phyloP scores from a whole-genome alignment of 2,797 vertebrate species.

The Echeneis naucrates region DNA sequence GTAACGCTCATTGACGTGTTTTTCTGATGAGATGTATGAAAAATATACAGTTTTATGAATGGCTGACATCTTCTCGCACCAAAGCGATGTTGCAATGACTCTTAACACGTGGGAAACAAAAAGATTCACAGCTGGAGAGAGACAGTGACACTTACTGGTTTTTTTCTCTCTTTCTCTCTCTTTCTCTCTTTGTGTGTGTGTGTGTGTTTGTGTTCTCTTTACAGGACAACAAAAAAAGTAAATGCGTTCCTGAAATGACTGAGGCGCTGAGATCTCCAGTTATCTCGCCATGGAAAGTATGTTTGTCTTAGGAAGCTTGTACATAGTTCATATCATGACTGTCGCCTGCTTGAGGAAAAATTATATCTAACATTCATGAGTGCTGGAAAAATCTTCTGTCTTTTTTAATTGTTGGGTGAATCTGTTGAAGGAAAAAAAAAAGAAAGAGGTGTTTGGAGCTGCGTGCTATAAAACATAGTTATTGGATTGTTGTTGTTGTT shows the following conservation, averaged over 20 bases:
- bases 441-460: conserved; percentile 51
- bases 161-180: too few species aligned
- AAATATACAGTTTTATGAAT: conserved; percentile 23
- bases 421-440: conserved; percentile 42
- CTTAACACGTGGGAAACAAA: conserved; percentile 29
- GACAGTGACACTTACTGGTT: conserved; percentile 16
- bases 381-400: conserved; percentile 60
- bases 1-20: conserved; percentile 1
- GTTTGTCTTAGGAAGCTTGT: conserved; percentile 56
- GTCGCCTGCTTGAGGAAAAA: conserved; percentile 62
- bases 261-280: conserved; percentile 57
- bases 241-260: conserved; percentile 66
- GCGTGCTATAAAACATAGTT: conserved; percentile 49
- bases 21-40: conserved; percentile 28
- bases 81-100: conserved; percentile 43
- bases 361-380: conserved; percentile 70
- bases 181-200: conserved; percentile 40
- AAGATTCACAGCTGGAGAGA: conserved; percentile 10
- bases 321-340: conserved; percentile 69
- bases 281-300: conserved; percentile 61
- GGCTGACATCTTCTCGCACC: conserved; percentile 3
- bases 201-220: conserved; percentile 42
- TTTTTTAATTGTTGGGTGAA: conserved; percentile 44
- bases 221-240: conserved; percentile 44
- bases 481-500: too few species aligned